Base-by-base conservation (phyloP, 1,140 invertebrate species). In the Wasmannia auropunctata region DNA sequence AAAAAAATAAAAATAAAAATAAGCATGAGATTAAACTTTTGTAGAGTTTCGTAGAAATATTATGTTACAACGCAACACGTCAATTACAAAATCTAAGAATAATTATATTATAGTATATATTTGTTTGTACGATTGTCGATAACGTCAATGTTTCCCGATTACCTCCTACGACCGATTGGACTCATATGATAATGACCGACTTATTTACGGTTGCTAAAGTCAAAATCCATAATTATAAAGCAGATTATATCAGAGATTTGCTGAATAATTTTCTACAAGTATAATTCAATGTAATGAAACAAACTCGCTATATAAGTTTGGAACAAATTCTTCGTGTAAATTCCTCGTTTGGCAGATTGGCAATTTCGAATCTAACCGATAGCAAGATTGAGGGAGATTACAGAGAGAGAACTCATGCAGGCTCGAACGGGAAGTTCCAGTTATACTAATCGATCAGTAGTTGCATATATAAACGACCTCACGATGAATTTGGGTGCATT, bases 401-500 rank as follows among this genome's bases (percentile, higher is more conserved):
- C n/a, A 22, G 7, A 25, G n/a, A 37, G 37, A 62, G 40, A 62
- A 19, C 5, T 76, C 34, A 6, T 19, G 11, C 34, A 10, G 16
- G 8, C 31, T 75, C 22, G 8, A 79, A 49, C 8, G 60, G 37
- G 43, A 65, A 28, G 16, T 51, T 51, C 43, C 14, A 65, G 19
- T 65, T 49, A 51, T 63, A 65, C 2, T 51, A 37, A 63, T 63
- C 75, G 58, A 34, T 79, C 40, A n/a, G 58, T 31, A 63, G n/a
- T 22, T 22, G n/a, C n/a, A n/a, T n/a, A n/a, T n/a, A n/a, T n/a
- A 11, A 40, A 76, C 14, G 28, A 58, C 54, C 16, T 60, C 8
- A 22, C 25, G 54, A 76, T 51, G 76, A 51, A 31, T 49, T 60
- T 60, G 3, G 4, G 14, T 37, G 31, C 60, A 37, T 25, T 19